These are phyloP conservation scores for Myopa tessellatipennis DNA, from an alignment of 2,888 invertebrate genomes.

Conservation along the genomic window DNA sequence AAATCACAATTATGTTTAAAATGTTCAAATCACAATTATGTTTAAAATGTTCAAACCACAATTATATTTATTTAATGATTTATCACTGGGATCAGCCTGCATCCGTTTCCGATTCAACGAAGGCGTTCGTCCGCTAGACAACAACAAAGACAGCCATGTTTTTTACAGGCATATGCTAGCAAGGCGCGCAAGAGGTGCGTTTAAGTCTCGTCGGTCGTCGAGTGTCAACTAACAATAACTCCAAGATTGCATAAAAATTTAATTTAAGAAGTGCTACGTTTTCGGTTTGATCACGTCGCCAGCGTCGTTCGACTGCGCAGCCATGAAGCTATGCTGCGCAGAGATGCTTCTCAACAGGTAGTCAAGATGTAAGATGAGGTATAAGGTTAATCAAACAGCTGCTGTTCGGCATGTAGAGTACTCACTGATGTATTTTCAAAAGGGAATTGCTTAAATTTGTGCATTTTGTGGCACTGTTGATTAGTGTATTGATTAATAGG, in stretches of 20 bases:
- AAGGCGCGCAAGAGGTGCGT: constrained; percentile 10
- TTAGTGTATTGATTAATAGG: too few species aligned
- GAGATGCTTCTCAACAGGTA: neutral
- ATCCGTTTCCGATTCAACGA: constrained; percentile 22
- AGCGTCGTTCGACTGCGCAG: neutral
- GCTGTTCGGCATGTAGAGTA: neutral
- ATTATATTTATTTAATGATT: constrained; percentile 1
- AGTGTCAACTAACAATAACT: constrained; percentile 64
- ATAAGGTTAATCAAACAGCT: neutral
- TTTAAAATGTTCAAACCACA: neutral
- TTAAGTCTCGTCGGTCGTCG: constrained; percentile 52
- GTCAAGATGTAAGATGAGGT: neutral
- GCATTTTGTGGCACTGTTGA: too few species aligned
- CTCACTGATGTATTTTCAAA: too few species aligned
- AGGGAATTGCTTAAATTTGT: too few species aligned
- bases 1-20: constrained; percentile 4
- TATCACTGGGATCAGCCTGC: constrained; percentile 6
- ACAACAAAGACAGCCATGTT: neutral
- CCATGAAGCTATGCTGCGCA: neutral
- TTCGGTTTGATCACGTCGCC: constrained; percentile 46
- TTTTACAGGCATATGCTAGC: neutral
- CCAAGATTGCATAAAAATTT: constrained; percentile 66
- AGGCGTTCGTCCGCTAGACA: neutral
- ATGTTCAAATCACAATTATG: neutral
- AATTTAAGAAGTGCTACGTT: constrained; percentile 62